Base-by-base conservation (phyloP, 2,113 vertebrate species). In the Phalacrocorax carbo region DNA sequence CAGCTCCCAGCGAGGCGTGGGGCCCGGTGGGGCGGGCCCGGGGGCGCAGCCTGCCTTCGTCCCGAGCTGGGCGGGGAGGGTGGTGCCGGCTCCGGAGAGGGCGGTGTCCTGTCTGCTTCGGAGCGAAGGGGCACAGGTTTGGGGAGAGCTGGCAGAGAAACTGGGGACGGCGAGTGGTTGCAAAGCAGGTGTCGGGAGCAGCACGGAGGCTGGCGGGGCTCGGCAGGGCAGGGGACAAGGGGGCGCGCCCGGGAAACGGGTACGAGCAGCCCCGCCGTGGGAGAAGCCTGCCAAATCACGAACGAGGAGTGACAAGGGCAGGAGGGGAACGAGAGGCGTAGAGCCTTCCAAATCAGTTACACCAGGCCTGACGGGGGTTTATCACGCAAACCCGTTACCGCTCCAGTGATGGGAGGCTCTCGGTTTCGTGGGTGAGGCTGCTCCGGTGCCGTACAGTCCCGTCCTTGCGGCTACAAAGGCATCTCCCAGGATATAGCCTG, bases 401-500 rank as follows among this genome's bases (percentile, higher is more conserved):
- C 32, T 22, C 55, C 55, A 34, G 19, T 13, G 55, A 21, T 5
- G 30, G 46, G 58, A 68, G 30, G 0, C 15, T 8, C 17, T n/a
- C 0, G 1, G 32, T n/a, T 27, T n/a, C 8, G 4, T 12, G 46
- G 10, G 55, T 2, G 11, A 29, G 51, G 20, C 48, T 4, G 32
- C 72, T 49, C 5, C 17, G 0, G 57, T 3, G 9, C 71, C 21
- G 5, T 1, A 2, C 3, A 1, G 36, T 9, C 40, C 13, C 3
- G 20, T 2, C 27, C 34, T 7, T 6, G 0, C 0, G 5, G 9
- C 22, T 6, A 4, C 8, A 19, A 4, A 11, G 40, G n/a, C 12
- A 0, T n/a, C 3, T 34, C 17, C 12, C 38, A 2, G 32, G 18
- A 18, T 6, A 1, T 0, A 3, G 23, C 48, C n/a, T 8, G 70